Evolutionary conservation across 2,888 invertebrate genomes (phyloP).

Genomic region (Apamea crenata): DNA sequence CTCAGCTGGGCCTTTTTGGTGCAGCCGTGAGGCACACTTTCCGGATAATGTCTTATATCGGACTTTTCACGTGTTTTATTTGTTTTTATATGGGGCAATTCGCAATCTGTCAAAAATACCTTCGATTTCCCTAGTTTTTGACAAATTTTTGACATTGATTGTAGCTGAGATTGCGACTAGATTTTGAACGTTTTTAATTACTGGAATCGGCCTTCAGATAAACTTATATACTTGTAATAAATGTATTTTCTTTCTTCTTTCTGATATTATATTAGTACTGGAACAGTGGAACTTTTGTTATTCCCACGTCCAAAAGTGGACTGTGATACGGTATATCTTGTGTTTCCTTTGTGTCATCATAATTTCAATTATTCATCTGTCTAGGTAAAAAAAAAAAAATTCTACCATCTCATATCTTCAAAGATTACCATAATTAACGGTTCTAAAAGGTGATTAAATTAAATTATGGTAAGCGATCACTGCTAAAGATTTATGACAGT

Average conservation of each 20-base stretch:
- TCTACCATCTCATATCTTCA: slow-evolving; percentile 5
- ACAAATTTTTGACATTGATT: no score
- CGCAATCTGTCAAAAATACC: no score
- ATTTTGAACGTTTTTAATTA: no score
- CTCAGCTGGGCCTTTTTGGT: background rate
- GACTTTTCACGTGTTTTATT: no score
- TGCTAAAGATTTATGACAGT: slow-evolving; percentile 29
- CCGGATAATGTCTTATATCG: no score
- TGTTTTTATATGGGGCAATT: no score
- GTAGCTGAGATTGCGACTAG: no score
- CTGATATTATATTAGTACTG: background rate
- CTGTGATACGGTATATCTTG: background rate
- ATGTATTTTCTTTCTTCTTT: background rate
- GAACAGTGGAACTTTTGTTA: background rate
- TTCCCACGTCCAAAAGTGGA: background rate
- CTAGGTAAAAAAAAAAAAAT: background rate
- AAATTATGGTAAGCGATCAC: slow-evolving; percentile 33
- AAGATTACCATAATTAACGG: slow-evolving; percentile 37
- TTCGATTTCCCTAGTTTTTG: no score
- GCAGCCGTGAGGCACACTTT: no score
- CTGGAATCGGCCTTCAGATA: no score
- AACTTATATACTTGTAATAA: background rate
- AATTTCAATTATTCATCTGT: slow-evolving; percentile 1
- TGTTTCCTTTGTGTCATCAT: slow-evolving; percentile 1
- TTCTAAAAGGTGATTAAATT: slow-evolving; percentile 19